A percentile compares a stretch with the other conserved stretches of the same genome.
Evolutionary conservation across 2,797 vertebrate species (phyloP).

Genomic region (Sardinella longiceps): DNA sequence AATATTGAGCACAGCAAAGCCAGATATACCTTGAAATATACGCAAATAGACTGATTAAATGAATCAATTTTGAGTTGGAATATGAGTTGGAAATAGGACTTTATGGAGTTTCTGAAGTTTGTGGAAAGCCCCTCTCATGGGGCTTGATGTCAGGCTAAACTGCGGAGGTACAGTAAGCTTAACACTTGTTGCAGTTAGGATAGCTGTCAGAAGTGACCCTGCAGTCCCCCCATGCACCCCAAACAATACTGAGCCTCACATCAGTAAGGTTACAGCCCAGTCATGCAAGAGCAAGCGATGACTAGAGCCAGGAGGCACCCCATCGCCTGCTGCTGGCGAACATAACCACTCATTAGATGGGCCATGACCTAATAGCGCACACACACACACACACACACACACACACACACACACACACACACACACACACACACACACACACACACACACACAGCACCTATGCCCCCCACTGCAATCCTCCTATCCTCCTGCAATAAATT

Average conservation of each 20-base stretch:
- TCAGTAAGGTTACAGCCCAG: neutral
- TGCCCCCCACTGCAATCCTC: slow-evolving; percentile 36
- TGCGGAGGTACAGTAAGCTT: neutral
- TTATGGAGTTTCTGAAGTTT: no score
- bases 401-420: slow-evolving; percentile 30
- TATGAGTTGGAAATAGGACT: neutral
- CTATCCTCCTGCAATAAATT: slow-evolving; percentile 54
- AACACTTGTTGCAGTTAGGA: neutral
- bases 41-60: no score
- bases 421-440: slow-evolving; percentile 37
- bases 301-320: slow-evolving; percentile 44
- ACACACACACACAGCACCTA: slow-evolving; percentile 21
- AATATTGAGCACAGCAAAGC: slow-evolving; percentile 3
- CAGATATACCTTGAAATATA: neutral
- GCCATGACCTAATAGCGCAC: slow-evolving; percentile 49
- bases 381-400: slow-evolving; percentile 34
- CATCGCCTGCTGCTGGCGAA: slow-evolving; percentile 47
- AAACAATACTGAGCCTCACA: neutral
- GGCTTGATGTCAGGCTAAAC: neutral
- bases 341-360: slow-evolving; percentile 55
- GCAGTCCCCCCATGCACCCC: neutral
- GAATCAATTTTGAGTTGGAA: neutral
- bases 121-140: neutral
- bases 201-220: slow-evolving; percentile 21
- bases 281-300: slow-evolving; percentile 14